Evolutionary conservation across 2,797 vertebrate species (phyloP).

Genomic region (Muscicapa striata): DNA sequence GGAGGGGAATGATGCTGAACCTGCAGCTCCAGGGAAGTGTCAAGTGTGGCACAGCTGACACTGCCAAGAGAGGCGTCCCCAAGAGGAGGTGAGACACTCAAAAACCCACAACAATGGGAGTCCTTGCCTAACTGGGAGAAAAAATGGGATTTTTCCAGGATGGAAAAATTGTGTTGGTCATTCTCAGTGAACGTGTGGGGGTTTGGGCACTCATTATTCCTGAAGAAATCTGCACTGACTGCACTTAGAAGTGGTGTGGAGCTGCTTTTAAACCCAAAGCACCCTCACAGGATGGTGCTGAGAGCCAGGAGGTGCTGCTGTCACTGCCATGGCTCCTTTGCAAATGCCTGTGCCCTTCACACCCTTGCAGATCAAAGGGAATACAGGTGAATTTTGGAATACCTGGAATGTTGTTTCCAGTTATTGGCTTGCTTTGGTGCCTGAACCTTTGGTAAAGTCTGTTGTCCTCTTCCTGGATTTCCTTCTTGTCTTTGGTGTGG

Average conservation of each 20-base stretch:
- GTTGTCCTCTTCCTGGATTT: constrained; percentile 54
- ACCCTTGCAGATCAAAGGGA: neutral
- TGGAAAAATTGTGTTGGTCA: neutral
- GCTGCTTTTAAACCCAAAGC: neutral
- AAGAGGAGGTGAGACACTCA: neutral
- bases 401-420: constrained; percentile 71
- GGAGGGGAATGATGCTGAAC: neutral
- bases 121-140: neutral
- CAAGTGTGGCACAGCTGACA: neutral
- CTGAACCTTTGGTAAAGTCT: constrained; percentile 66
- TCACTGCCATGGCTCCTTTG: neutral
- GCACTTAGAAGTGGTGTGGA: neutral
- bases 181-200: neutral
- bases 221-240: neutral
- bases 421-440: constrained; percentile 50
- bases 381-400: neutral
- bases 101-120: fast-evolving
- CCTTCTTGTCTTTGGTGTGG: neutral
- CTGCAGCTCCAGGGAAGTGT: fast-evolving
- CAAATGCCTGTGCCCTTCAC: neutral
- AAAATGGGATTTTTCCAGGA: neutral
- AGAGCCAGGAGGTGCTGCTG: neutral
- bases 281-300: neutral
- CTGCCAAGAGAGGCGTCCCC: neutral
- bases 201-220: neutral